A percentile compares a stretch with the other conserved stretches of the same genome.
These are phyloP conservation scores for Cygnus buccinator DNA, from an alignment of 2,113 vertebrate species.

Conservation along the genomic window DNA sequence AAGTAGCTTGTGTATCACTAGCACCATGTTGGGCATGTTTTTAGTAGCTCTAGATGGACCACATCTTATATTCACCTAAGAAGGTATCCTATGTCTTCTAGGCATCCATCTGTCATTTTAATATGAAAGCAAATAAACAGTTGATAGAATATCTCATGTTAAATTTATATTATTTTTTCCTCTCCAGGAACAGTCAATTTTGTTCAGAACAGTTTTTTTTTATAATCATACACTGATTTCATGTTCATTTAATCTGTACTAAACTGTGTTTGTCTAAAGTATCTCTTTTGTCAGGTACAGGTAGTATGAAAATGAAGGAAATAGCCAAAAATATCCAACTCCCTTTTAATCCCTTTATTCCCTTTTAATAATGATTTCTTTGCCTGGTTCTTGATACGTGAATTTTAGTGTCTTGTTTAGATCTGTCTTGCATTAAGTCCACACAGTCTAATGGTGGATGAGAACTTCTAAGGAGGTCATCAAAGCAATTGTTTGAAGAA, in stretches of 20 bases:
- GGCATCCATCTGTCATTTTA: not conserved
- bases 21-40: not conserved
- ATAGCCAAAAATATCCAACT: not conserved
- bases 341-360: not conserved
- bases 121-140: not conserved
- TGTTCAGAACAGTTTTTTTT: not conserved
- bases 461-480: not conserved
- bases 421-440: not conserved
- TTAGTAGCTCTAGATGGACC: not conserved
- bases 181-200: not conserved
- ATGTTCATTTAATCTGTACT: not conserved
- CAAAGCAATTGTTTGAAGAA: not conserved
- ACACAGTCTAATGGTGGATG: not conserved
- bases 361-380: not conserved
- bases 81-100: not conserved
- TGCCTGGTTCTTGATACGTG: not conserved
- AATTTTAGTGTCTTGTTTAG: not conserved
- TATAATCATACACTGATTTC: not conserved
- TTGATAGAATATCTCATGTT: not conserved
- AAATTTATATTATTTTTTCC: not conserved
- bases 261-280: not conserved
- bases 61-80: not conserved
- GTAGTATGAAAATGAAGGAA: not conserved
- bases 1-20: not conserved
- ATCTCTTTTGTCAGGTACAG: not conserved